A percentile compares a stretch with the other conserved stretches of the same genome.
Conservation (phyloP, 2,113 vertebrate genomes). For the Tenebrosternarchus preto region DNA sequence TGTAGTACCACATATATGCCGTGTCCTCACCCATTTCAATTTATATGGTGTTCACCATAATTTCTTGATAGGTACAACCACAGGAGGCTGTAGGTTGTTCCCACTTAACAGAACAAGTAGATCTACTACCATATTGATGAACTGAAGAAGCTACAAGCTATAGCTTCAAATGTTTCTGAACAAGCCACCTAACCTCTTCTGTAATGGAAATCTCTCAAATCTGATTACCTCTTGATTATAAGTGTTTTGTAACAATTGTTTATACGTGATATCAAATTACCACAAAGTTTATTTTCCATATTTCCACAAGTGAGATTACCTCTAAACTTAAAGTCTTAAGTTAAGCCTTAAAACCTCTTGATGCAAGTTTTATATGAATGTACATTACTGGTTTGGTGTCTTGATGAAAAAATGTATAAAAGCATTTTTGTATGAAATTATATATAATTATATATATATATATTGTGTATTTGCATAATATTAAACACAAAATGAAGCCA, state of each 20-base stretch:
- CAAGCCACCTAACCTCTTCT: background rate
- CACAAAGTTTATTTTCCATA: background rate
- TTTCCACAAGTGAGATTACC: background rate
- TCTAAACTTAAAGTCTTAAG: conserved; percentile 14
- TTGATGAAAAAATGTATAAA: background rate
- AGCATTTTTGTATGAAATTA: conserved; percentile 34
- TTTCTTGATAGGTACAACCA: too few species aligned
- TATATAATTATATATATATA: conserved; percentile 13
- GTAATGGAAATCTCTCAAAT: too few species aligned
- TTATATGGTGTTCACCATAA: too few species aligned
- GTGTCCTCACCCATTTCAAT: too few species aligned
- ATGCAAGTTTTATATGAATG: conserved; percentile 30
- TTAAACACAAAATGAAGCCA: conserved; percentile 3
- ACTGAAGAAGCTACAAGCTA: background rate
- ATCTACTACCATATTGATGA: too few species aligned
- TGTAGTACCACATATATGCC: too few species aligned
- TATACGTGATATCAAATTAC: background rate
- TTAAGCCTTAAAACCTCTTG: background rate
- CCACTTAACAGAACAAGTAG: too few species aligned
- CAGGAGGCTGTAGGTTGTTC: too few species aligned
- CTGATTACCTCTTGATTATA: too few species aligned
- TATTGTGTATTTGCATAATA: background rate
- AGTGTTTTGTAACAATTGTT: too few species aligned
- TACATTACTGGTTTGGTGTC: background rate
- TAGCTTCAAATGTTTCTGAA: background rate